These are phyloP conservation scores for Chaetodon auriga DNA, from an alignment of 2,113 vertebrate genomes.

Conservation along the genomic window DNA sequence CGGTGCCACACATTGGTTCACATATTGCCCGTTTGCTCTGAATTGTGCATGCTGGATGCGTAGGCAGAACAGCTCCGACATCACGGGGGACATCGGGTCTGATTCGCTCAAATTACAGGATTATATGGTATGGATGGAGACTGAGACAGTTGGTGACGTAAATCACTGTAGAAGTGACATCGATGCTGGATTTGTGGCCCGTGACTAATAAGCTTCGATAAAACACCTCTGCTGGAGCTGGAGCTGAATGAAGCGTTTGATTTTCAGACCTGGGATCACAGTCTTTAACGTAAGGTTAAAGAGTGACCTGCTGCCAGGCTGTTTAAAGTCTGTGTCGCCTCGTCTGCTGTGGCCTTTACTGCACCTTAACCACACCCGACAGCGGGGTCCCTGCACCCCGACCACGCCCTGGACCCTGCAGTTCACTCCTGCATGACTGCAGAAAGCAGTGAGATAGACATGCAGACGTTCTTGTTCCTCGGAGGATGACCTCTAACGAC, in stretches of 20 bases:
- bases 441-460: not conserved
- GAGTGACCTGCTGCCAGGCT: not conserved
- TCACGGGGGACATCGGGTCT: not conserved
- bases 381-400: not conserved
- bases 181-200: not conserved
- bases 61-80: not conserved
- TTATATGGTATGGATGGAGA: not conserved
- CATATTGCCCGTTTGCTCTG: not conserved
- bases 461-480: not conserved
- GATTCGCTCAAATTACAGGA: conserved; percentile 23
- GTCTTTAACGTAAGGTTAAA: not conserved
- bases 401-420: not conserved
- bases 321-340: not conserved
- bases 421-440: not conserved
- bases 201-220: not conserved
- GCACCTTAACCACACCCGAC: not conserved
- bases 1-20: not conserved
- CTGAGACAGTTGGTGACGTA: conserved; percentile 2
- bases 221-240: not conserved
- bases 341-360: not conserved
- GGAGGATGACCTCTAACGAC: not conserved
- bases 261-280: not conserved
- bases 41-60: not conserved
- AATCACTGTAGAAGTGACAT: conserved; percentile 8
- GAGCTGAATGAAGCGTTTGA: not conserved